A percentile compares a stretch with the other conserved stretches of the same genome.
phyloP scores from a whole-genome alignment of 2,888 invertebrate genomes.

The Eustalomyia histrio region DNA sequence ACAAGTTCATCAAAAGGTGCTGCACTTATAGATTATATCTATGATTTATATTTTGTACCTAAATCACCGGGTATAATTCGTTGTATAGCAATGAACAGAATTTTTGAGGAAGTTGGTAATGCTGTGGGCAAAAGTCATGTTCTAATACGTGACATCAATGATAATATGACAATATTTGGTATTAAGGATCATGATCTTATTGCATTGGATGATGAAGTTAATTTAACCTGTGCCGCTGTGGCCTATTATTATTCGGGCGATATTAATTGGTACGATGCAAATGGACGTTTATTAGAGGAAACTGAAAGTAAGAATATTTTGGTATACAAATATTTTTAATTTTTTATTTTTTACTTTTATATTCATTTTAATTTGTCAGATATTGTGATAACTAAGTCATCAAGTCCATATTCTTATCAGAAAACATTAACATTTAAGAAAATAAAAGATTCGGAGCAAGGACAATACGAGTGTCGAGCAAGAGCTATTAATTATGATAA shows the following conservation, averaged over 20 bases:
- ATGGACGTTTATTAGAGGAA: slow-evolving; percentile 69
- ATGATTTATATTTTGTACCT: slow-evolving; percentile 78
- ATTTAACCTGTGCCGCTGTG: slow-evolving; percentile 82
- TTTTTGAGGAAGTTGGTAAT: slow-evolving; percentile 74
- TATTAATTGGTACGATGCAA: slow-evolving; percentile 80
- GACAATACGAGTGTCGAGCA: slow-evolving; percentile 79
- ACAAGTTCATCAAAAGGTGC: slow-evolving; percentile 68
- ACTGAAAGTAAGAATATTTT: slow-evolving; percentile 50
- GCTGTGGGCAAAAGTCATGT: slow-evolving; percentile 71
- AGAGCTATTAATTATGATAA: slow-evolving; percentile 67
- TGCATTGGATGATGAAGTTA: slow-evolving; percentile 82
- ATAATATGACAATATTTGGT: slow-evolving; percentile 79
- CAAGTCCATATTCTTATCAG: slow-evolving; percentile 75
- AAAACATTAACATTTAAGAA: slow-evolving; percentile 76
- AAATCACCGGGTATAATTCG: slow-evolving; percentile 78
- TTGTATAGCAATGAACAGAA: slow-evolving; percentile 79
- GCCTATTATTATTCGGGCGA: slow-evolving; percentile 80
- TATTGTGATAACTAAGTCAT: slow-evolving; percentile 67
- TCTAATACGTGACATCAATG: slow-evolving; percentile 75
- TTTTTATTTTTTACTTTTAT: background rate
- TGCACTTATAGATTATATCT: slow-evolving; percentile 71
- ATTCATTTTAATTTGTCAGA: slow-evolving; percentile 55
- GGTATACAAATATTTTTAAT: background rate
- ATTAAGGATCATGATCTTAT: slow-evolving; percentile 77
- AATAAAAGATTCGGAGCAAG: slow-evolving; percentile 76